Conservation (phyloP, 2,797 vertebrate species). For the Menidia menidia region DNA sequence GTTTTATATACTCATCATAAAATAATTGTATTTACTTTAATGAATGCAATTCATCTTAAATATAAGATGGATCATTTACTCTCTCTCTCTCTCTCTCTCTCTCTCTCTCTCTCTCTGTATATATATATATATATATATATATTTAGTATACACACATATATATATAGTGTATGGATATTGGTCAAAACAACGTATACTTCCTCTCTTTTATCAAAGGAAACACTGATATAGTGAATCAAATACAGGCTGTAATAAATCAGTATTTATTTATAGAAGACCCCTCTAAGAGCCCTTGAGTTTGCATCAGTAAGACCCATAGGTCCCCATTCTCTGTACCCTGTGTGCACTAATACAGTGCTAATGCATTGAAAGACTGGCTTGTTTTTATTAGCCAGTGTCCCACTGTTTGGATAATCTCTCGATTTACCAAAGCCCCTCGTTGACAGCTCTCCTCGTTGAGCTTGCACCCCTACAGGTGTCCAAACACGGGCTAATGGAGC, state of each 20-base stretch:
- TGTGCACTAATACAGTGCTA: conserved; percentile 79
- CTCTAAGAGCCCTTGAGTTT: conserved; percentile 75
- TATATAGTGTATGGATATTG: conserved; percentile 3
- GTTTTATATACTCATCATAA: conserved; percentile 10
- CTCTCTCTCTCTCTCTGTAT: no score
- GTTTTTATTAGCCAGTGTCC: conserved; percentile 84
- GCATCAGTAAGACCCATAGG: conserved; percentile 72
- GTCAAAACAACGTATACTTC: conserved; percentile 6
- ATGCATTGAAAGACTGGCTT: conserved; percentile 81
- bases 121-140: conserved; percentile 21
- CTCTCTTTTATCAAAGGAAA: conserved; percentile 44
- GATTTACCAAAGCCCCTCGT: conserved; percentile 80
- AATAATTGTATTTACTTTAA: conserved; percentile 40
- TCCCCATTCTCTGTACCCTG: conserved; percentile 55
- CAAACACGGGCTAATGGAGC: conserved; percentile 86
- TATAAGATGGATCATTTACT: background rate
- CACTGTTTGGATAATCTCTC: conserved; percentile 87
- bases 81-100: no score
- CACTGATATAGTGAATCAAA: conserved; percentile 56
- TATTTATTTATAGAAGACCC: conserved; percentile 80
- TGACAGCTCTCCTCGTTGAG: conserved; percentile 77
- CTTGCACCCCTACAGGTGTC: conserved; percentile 81
- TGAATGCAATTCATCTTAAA: background rate
- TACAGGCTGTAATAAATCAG: conserved; percentile 73
- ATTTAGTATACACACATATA: background rate